Evolutionary conservation across 2,113 vertebrate genomes (phyloP), one percentile per base, ranked within the genome.

Genomic region (Montifringilla adamsi): DNA sequence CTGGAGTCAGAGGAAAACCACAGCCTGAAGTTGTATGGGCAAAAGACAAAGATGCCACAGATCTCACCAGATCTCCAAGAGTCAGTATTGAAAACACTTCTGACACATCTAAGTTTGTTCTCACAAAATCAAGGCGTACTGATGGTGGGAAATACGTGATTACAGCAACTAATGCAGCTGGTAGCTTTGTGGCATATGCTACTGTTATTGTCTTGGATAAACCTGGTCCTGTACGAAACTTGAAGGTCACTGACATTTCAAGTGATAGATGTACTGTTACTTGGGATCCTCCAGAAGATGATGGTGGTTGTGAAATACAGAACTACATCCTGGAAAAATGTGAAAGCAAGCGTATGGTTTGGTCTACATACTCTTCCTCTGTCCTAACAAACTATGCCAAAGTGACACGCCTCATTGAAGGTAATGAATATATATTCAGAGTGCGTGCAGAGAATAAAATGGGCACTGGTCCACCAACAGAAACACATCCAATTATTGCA

Each of bases 291-390:
- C 99, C 99, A 72, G 99, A 99, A 76, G 99, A 99, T 94, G 98
- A 99, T 75, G 99, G 99, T 17, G 99, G 99, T 84, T 99, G 99
- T 98, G 99, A 99, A 93, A 99, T 99, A 95, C 99, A 99, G 97
- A 99, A 99, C 97, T 99, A 99, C 95, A 99, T 99, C 46, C 95
- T 99, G 92, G 99, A 99, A 96, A 99, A 99, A 98, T 99, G 99
- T 98, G 99, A 99, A 79, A 99, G 98, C 95, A 99, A 99, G 94
- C 98, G 99, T 83, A 99, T 99, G 97, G 98, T 99, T 84, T 99
- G 99, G 99, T 99, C 99, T 41, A 98, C 99, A 33, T 98, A 98
- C 95, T 99, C 99, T 64, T 97, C 99, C 10, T 98, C 98, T 74
- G 96, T 99, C 78, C 97, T 99, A 92, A 98, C 98, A 49, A 99